These are phyloP conservation scores for Ascaphus truei DNA, from an alignment of 2,113 vertebrate species.

Conservation along the genomic window DNA sequence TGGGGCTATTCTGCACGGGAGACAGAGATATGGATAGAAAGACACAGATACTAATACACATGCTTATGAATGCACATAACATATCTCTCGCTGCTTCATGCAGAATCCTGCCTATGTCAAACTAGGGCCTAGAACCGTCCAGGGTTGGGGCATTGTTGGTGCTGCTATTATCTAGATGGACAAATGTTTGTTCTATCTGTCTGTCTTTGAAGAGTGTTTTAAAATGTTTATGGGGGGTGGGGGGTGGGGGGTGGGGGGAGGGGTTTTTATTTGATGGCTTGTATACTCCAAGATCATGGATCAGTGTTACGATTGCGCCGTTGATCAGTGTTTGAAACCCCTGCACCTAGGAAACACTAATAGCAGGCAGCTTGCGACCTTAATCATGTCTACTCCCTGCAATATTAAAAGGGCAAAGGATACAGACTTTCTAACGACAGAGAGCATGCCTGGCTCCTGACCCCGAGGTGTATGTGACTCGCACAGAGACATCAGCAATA, in stretches of 20 bases:
- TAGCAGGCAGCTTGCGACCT: neutral
- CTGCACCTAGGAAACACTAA: neutral
- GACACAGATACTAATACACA: neutral
- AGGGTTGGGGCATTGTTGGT: slow-evolving; percentile 38
- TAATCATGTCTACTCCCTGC: neutral
- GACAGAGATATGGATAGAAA: neutral
- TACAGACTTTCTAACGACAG: neutral
- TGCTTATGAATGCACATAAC: neutral
- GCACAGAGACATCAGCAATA: neutral
- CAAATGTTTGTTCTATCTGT: slow-evolving; percentile 20
- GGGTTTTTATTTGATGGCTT: neutral
- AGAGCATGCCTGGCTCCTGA: neutral
- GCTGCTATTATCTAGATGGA: slow-evolving; percentile 50
- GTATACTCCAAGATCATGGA: neutral
- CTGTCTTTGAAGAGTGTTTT: slow-evolving; percentile 23
- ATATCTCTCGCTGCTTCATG: slow-evolving; percentile 15
- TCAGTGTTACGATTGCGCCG: slow-evolving; percentile 21
- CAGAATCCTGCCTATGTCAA: slow-evolving; percentile 1
- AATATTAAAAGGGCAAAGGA: neutral
- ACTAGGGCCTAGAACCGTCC: slow-evolving; percentile 41
- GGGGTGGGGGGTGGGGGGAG: neutral
- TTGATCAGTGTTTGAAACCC: slow-evolving; percentile 25
- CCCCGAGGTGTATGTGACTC: neutral
- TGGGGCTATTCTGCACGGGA: neutral
- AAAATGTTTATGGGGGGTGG: neutral